phyloP scores from a whole-genome alignment of 2,888 invertebrate genomes.

The Eupsilia transversa region DNA sequence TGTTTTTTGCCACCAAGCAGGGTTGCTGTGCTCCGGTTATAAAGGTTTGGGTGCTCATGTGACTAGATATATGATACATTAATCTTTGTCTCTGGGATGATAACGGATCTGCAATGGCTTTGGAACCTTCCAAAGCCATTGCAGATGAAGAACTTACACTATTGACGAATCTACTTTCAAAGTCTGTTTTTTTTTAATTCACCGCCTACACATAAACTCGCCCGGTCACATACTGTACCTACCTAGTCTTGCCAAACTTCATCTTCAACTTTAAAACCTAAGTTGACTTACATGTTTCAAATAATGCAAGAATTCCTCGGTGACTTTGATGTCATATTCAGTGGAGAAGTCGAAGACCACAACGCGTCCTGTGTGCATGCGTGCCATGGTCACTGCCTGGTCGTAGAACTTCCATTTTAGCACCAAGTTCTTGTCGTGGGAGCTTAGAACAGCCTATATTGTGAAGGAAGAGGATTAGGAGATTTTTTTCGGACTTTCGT shows the following conservation, averaged over 20 bases:
- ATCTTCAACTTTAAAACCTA: neutral
- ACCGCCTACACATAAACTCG: too few species aligned
- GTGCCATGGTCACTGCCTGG: conserved; percentile 75
- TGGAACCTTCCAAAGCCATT: too few species aligned
- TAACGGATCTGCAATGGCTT: neutral
- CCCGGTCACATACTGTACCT: too few species aligned
- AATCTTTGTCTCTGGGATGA: neutral
- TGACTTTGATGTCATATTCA: conserved; percentile 76
- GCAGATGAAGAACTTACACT: neutral
- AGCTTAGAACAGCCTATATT: conserved; percentile 75
- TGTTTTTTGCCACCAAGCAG: neutral
- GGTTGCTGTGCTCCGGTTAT: neutral
- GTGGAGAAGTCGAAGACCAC: conserved; percentile 78
- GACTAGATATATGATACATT: neutral
- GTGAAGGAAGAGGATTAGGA: neutral
- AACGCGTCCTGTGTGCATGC: conserved; percentile 75
- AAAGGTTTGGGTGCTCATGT: neutral
- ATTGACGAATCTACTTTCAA: neutral
- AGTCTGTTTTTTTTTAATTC: too few species aligned
- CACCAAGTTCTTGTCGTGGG: conserved; percentile 71
- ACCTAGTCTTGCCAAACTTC: neutral
- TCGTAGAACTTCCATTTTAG: conserved; percentile 81
- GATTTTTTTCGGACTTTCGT: neutral
- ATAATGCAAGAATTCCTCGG: conserved; percentile 75
- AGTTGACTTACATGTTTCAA: conserved; percentile 75